Evolutionary conservation across 2,113 vertebrate species (phyloP).

Genomic region (Cyanistes caeruleus): DNA sequence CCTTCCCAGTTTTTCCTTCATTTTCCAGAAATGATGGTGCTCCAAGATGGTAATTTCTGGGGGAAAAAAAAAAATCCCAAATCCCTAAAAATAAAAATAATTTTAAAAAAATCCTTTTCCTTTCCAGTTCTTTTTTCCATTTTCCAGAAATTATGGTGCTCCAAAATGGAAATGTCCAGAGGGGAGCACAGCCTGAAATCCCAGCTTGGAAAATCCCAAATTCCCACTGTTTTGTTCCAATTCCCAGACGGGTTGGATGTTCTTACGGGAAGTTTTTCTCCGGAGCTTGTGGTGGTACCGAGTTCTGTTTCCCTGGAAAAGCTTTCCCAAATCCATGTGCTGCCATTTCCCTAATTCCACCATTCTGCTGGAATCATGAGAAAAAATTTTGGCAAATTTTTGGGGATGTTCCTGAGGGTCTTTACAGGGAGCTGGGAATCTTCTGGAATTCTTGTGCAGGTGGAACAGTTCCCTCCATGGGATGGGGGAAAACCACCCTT

Average conservation of each 20-base stretch:
- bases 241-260: background rate
- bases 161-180: background rate
- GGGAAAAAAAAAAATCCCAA: background rate
- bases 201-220: background rate
- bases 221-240: background rate
- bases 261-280: background rate
- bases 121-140: background rate
- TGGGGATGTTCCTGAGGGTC: background rate
- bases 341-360: background rate
- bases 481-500: background rate
- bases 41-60: background rate
- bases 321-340: background rate
- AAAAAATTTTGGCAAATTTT: background rate
- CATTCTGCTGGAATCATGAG: background rate
- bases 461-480: background rate
- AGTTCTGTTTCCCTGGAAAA: background rate
- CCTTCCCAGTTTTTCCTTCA: background rate
- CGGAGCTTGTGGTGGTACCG: background rate
- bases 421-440: fast-evolving
- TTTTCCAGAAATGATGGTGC: background rate
- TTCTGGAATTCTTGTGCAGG: background rate
- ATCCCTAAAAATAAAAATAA: background rate
- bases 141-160: background rate
- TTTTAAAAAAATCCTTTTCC: background rate
- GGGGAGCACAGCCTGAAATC: background rate